phyloP scores from a whole-genome alignment of 2,797 vertebrate genomes.

The Otolemur crassicaudatus region DNA sequence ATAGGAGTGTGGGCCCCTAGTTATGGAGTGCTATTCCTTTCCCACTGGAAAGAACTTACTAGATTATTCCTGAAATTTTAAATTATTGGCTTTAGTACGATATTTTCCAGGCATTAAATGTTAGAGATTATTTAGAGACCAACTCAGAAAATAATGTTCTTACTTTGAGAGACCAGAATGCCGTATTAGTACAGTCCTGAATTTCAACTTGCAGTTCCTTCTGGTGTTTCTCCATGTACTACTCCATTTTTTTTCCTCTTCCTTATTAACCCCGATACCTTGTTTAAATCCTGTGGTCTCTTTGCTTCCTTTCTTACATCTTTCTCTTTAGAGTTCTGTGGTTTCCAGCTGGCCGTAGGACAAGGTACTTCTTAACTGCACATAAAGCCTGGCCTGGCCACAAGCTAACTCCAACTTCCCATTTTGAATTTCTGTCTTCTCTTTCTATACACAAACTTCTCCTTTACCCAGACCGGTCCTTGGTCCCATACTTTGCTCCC shows the following conservation, averaged over 20 bases:
- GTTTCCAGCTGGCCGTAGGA: neutral
- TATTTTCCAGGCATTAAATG: neutral
- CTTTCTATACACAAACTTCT: neutral
- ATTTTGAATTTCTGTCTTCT: neutral
- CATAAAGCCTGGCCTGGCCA: neutral
- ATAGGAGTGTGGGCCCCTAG: neutral
- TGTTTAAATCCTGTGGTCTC: neutral
- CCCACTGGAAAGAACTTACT: neutral
- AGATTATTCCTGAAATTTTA: neutral
- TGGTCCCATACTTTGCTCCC: neutral
- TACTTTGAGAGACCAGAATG: neutral
- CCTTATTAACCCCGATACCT: neutral
- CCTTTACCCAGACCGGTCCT: neutral
- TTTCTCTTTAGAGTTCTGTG: neutral
- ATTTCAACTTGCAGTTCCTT: slow-evolving; percentile 23
- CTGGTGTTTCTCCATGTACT: neutral
- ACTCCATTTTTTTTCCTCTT: neutral
- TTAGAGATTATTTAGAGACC: neutral
- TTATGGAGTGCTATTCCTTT: neutral
- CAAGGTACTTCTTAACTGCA: neutral
- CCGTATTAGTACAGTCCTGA: neutral
- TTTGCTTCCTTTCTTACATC: neutral
- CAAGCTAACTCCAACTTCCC: neutral
- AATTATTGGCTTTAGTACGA: neutral
- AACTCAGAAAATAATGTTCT: slow-evolving; percentile 33